Evolutionary conservation across 2,797 vertebrate species (phyloP).

Genomic region (Pristis pectinata): DNA sequence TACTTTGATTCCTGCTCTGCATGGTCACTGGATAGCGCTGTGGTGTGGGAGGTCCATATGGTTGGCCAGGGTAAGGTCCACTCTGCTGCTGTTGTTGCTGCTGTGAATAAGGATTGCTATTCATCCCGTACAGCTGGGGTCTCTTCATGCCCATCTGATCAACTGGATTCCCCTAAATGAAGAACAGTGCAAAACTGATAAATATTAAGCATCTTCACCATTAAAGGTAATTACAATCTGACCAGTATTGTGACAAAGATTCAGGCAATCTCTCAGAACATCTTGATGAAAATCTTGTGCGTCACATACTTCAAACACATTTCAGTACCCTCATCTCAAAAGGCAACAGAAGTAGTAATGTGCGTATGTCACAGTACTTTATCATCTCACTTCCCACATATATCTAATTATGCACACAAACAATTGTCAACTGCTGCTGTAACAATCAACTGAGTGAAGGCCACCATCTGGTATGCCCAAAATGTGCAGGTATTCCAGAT

Average conservation of each 20-base stretch:
- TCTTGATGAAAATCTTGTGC: neutral
- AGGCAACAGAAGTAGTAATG: neutral
- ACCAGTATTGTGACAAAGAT: neutral
- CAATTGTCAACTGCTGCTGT: no score
- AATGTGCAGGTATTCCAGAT: no score
- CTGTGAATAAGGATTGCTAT: slow-evolving; percentile 74
- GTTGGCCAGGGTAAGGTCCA: slow-evolving; percentile 70
- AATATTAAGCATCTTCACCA: neutral
- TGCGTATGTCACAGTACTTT: neutral
- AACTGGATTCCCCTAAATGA: slow-evolving; percentile 70
- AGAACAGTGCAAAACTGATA: slow-evolving; percentile 29
- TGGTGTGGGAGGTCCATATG: slow-evolving; percentile 69
- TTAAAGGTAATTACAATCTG: neutral
- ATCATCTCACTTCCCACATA: neutral
- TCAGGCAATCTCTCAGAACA: neutral
- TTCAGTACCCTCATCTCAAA: neutral
- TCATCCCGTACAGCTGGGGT: slow-evolving; percentile 77
- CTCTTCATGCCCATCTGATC: slow-evolving; percentile 88
- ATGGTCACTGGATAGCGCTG: slow-evolving; percentile 81
- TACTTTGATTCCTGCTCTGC: slow-evolving; percentile 70
- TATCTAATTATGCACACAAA: neutral
- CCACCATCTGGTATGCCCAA: no score
- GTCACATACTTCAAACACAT: neutral
- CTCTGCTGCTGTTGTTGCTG: slow-evolving; percentile 61
- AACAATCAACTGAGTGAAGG: no score